Evolutionary conservation across 2,888 invertebrate species (phyloP).

Genomic region (Spilarctia lutea): DNA sequence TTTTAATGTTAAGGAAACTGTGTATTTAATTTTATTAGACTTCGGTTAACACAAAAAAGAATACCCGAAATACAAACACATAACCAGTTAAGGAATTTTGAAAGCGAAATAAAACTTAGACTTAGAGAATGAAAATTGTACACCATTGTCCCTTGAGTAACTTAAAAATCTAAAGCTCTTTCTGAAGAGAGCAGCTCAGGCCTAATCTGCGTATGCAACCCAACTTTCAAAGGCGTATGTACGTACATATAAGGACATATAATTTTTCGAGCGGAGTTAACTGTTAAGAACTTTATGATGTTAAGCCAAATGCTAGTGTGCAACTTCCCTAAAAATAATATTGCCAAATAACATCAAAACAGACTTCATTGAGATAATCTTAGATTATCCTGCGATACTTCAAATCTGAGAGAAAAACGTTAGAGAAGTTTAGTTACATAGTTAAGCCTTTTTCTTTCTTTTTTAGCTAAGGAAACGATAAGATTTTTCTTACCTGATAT

Average conservation of each 20-base stretch:
- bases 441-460: neutral
- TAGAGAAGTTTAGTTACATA: neutral
- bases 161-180: conserved; percentile 7
- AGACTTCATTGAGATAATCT: neutral
- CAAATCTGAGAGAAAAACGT: neutral
- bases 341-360: neutral
- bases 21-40: neutral
- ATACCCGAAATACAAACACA: neutral
- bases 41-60: neutral
- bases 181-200: neutral
- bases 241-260: neutral
- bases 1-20: neutral
- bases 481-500: neutral
- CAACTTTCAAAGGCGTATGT: neutral
- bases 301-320: neutral
- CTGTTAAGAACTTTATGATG: neutral
- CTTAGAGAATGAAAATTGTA: neutral
- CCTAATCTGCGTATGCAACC: conserved; percentile 4
- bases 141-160: conserved; percentile 1
- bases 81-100: no score
- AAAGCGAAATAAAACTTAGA: neutral
- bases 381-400: neutral
- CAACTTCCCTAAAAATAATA: neutral
- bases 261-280: neutral
- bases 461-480: neutral